phyloP scores from a whole-genome alignment of 1,140 invertebrate genomes.

The Monochamus saltuarius region DNA sequence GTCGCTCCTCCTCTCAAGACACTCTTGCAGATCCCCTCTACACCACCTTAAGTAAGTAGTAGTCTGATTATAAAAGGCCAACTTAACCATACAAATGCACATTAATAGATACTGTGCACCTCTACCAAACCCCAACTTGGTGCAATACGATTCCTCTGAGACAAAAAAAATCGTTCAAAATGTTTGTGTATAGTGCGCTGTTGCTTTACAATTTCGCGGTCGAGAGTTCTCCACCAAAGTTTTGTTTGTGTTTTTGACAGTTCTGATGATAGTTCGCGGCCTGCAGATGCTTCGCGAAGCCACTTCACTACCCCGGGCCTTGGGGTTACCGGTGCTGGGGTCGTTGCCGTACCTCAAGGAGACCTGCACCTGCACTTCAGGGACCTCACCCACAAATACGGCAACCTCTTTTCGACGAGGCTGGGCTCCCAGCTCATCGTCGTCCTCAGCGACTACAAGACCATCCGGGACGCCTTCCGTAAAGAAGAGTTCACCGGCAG shows the following conservation, averaged over 20 bases:
- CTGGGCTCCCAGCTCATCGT: conserved; percentile 80
- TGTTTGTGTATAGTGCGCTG: conserved; percentile 46
- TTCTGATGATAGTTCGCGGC: conserved; percentile 54
- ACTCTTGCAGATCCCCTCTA: conserved; percentile 29
- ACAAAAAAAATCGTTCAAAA: conserved; percentile 31
- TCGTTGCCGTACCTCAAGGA: conserved; percentile 76
- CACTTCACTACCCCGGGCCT: conserved; percentile 75
- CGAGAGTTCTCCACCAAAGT: conserved; percentile 37
- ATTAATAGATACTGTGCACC: conserved; percentile 37
- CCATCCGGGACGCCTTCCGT: conserved; percentile 81
- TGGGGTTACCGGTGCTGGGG: conserved; percentile 79
- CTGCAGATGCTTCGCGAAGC: conserved; percentile 59
- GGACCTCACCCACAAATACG: conserved; percentile 74
- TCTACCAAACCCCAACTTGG: conserved; percentile 10
- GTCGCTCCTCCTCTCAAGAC: conserved; percentile 40
- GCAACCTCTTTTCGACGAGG: conserved; percentile 76
- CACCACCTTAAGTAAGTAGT: conserved; percentile 35
- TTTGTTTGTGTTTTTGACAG: conserved; percentile 59
- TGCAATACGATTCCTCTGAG: conserved; percentile 17
- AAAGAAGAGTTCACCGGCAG: conserved; percentile 83
- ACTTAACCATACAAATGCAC: conserved; percentile 34
- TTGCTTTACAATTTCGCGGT: conserved; percentile 42
- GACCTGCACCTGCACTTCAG: conserved; percentile 77
- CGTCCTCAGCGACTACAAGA: conserved; percentile 80
- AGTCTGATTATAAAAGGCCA: conserved; percentile 42